Base-by-base conservation (phyloP, 2,888 invertebrate species). In the Rhamphomyia laevipes region DNA sequence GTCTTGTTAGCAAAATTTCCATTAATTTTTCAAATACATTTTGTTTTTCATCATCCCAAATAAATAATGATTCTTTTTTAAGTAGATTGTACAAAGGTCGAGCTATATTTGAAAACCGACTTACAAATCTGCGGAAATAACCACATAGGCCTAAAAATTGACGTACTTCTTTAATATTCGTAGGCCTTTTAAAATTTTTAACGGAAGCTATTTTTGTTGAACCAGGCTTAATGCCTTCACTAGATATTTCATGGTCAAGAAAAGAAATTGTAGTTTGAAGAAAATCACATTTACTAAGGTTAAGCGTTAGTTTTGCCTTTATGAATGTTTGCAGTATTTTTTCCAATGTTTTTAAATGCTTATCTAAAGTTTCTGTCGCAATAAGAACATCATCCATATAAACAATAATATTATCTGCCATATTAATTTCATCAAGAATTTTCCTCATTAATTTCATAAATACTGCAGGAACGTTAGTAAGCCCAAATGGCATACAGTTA, bases 401-500 rank as follows among this genome's bases (percentile, higher is more conserved):
- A n/a, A 21, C 12, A 9, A 30, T 30, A 9, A 30, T 30, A 35
- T 37, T 35, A 9, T 30, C 30, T 30, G 30, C 7, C 6, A 30
- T 6, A 6, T 30, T 30, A n/a, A n/a, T n/a, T n/a, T n/a, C n/a
- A 30, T 30, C 30, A 9, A 4, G n/a, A 18, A 47, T 47, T 21
- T 27, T 41, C 4, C 11, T 18, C 48, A 51, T 51, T n/a, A 46
- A 5, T 10, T 40, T 23, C 43, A 48, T 42, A 40, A 51, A 61
- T 1, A 58, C 55, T 1, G 61, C 56, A 0, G 60, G 59, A 0
- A 57, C 58, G 37, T 56, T 60, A 1, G 57, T 54, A 9, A 60
- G 23, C 2, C 60, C 60, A 46, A 61, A 61, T 1, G 59, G 58
- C 56, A 62, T 57, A 6, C 59, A 49, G 9, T 57, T 58, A 43